Evolutionary conservation across 2,797 vertebrate genomes (phyloP).

Genomic region (Darevskia nairensis): DNA sequence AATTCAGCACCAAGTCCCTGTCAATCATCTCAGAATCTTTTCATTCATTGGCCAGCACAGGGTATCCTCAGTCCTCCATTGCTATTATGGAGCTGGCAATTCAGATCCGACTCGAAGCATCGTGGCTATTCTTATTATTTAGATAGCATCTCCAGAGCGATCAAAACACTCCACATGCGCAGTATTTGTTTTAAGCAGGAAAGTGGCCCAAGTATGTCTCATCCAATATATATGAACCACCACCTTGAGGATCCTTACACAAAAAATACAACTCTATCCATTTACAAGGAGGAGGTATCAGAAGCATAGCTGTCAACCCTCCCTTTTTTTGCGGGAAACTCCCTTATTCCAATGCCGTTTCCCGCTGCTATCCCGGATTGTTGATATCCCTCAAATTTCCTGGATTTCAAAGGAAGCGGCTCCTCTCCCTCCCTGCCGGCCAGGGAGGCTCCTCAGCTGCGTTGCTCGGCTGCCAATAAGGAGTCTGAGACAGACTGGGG

Average conservation of each 20-base stretch:
- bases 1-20: no score
- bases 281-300: background rate
- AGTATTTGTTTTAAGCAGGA: background rate
- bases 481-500: no score
- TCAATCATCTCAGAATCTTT: no score
- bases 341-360: no score
- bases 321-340: no score
- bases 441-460: no score
- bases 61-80: background rate
- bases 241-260: background rate
- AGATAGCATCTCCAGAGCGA: background rate
- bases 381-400: no score
- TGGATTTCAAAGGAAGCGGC: no score
- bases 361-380: no score
- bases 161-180: background rate
- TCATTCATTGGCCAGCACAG: background rate
- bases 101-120: background rate
- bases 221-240: background rate
- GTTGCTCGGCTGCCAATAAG: no score
- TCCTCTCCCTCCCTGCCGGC: no score
- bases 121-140: background rate
- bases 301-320: background rate
- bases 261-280: background rate
- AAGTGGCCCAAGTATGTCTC: background rate
- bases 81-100: background rate